These are phyloP conservation scores for Cyclophora albipunctata DNA, from an alignment of 2,888 invertebrate species.

Conservation along the genomic window DNA sequence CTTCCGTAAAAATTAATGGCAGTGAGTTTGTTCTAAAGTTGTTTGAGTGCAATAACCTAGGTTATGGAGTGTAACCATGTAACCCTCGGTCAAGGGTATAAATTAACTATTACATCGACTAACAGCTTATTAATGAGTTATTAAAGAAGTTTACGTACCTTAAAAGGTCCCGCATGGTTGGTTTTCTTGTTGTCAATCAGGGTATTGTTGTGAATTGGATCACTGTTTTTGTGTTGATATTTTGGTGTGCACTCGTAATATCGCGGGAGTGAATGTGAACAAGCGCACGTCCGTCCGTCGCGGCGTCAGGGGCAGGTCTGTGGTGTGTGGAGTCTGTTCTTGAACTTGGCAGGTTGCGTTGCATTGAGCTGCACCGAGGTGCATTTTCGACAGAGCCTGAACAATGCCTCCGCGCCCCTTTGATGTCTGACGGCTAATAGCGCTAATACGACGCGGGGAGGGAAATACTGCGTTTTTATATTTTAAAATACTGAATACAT, in stretches of 20 bases:
- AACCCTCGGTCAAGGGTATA: slow-evolving; percentile 38
- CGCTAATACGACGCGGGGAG: slow-evolving; percentile 13
- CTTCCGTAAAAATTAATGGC: slow-evolving; percentile 30
- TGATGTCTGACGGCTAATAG: slow-evolving; percentile 19
- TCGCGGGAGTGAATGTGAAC: slow-evolving; percentile 32
- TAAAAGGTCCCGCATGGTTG: slow-evolving; percentile 58
- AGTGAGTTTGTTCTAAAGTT: slow-evolving; percentile 25
- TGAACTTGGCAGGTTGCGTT: slow-evolving; percentile 65
- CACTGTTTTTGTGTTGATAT: slow-evolving; percentile 26
- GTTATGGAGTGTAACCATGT: slow-evolving; percentile 32
- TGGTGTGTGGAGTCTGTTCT: slow-evolving; percentile 40
- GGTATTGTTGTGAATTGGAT: slow-evolving; percentile 17
- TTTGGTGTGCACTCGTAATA: slow-evolving; percentile 32
- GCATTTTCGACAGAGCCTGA: slow-evolving; percentile 45
- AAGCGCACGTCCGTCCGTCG: slow-evolving; percentile 29
- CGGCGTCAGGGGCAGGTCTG: slow-evolving; percentile 58
- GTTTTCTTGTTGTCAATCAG: slow-evolving; percentile 19
- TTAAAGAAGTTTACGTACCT: slow-evolving; percentile 42
- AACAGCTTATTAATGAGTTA: slow-evolving; percentile 21
- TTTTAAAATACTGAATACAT: slow-evolving; percentile 2
- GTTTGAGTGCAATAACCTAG: slow-evolving; percentile 34
- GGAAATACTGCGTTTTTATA: slow-evolving; percentile 1
- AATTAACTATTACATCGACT: slow-evolving; percentile 26
- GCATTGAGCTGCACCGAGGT: slow-evolving; percentile 49
- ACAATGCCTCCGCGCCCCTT: slow-evolving; percentile 19